Base-by-base conservation (phyloP, 2,113 vertebrate species). In the Cinclus cinclus region DNA sequence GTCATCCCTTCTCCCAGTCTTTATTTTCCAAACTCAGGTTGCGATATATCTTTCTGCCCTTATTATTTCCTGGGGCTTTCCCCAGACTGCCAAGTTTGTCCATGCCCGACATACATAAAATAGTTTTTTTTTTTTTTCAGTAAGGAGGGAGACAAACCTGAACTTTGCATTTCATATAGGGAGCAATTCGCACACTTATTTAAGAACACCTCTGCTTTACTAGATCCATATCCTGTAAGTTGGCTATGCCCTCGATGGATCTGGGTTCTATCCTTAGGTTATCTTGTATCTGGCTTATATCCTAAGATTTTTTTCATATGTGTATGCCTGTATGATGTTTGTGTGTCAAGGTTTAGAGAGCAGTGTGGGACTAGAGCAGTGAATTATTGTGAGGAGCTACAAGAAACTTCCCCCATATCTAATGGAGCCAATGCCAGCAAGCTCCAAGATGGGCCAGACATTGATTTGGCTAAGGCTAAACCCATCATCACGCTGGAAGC, bases 311-410 rank as follows among this genome's bases (percentile, higher is more conserved):
- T n/a, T 46, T 62, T 17, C 12, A n/a, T 5, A 6, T 17, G 13
- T 17, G 4, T 1, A 5, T 33, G 3, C 3, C 13, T 58, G 3
- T 20, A 5, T 23, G 11, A 52, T 3, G 7, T 55, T 44, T 56
- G 11, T 17, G 6, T 22, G 20, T 3, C 14, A 37, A 30, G 10
- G 5, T 39, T 73, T 33, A 30, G 20, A 41, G n/a, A 4, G 22
- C 0, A 0, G 6, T 3, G 18, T 35, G 15, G 9, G 31, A 22
- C 23, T 44, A 11, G 8, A 27, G 1, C 4, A 6, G 3, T 46
- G 11, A 33, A 15, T 75, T 69, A 9, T 20, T 20, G 12, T 52
- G 37, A 52, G 10, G 15, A 71, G 18, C 15, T 28, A 6, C 6
- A 28, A 58, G 44, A 46, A 58, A 15, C 9, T 41, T 70, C 2